Evolutionary conservation across 2,888 invertebrate species (phyloP).

Genomic region (Brachylomia viminalis): DNA sequence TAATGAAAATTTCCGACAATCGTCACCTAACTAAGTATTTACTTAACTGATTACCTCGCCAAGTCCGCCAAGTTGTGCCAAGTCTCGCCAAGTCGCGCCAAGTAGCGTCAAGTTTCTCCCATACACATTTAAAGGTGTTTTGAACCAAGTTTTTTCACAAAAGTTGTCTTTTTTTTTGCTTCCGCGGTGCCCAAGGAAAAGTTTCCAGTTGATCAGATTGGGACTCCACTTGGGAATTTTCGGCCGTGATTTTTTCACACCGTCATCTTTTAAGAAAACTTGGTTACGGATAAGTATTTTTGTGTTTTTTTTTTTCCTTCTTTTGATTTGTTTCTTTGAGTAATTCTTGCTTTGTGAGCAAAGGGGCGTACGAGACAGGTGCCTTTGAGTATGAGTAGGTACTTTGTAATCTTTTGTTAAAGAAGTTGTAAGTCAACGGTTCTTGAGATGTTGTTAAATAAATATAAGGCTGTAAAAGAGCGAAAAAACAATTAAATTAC

Average conservation of each 20-base stretch:
- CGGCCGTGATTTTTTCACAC: constrained; percentile 55
- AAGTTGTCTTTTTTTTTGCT: constrained; percentile 50
- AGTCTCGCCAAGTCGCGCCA: constrained; percentile 51
- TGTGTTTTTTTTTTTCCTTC: constrained; percentile 40
- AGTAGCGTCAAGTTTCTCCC: constrained; percentile 47
- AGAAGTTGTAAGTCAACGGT: constrained; percentile 20
- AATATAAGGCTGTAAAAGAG: constrained; percentile 8
- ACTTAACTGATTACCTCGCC: constrained; percentile 67
- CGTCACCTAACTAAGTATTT: constrained; percentile 67
- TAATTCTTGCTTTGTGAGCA: constrained; percentile 58
- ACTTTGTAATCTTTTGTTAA: constrained; percentile 47
- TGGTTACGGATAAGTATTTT: constrained; percentile 54
- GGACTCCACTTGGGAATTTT: constrained; percentile 57
- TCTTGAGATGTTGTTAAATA: constrained; percentile 2
- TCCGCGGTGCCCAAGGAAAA: constrained; percentile 54
- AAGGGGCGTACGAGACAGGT: constrained; percentile 31
- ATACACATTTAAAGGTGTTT: constrained; percentile 65
- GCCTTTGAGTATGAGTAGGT: constrained; percentile 33
- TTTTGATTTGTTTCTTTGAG: constrained; percentile 61
- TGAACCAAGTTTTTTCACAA: constrained; percentile 49
- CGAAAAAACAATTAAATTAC: constrained; percentile 1
- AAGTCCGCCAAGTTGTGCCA: constrained; percentile 44
- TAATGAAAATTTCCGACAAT: constrained; percentile 58
- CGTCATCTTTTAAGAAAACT: constrained; percentile 61
- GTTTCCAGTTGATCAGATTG: constrained; percentile 65